Base-by-base conservation (phyloP, 2,888 invertebrate species). In the Helleia helle region DNA sequence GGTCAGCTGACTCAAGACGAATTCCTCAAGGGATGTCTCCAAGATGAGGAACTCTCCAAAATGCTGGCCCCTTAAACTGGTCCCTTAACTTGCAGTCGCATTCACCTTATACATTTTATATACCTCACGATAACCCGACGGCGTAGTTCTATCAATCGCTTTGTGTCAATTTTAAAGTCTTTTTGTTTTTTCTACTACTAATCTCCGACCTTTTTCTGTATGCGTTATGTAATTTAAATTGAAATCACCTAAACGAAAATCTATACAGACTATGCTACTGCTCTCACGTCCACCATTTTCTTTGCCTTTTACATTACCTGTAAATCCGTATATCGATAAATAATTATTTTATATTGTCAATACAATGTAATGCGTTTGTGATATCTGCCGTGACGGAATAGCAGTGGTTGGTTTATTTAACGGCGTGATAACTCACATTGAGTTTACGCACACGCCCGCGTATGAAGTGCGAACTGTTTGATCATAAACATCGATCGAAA, bases 1-100 rank as follows among this genome's bases (percentile, higher is more conserved):
- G 98, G 98, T 46, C 97, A 97, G 77, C 89, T 98, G 67, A 97
- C 97, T 53, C 96, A 97, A 84, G 97, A 98, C 54, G 99, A 99
- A 87, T 98, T 98, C 84, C 90, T 98, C 49, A 96, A 97, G 79
- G 98, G 97, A 45, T 98, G 98, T 76, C 91, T 97, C 69, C 96
- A 97, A 77, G 97, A 97, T 70, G 96, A 96, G 80, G 96, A 96
- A 75, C 87, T 97, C 50, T 95, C 95, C 48, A 96, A 96, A 83
- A 95, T 96, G 95, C 87, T 96, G 68, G 95, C 95, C 60, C 95
- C 95, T 86, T 95, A 94, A 93, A 25, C 74, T 59, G 49, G 51
- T 47, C 47, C 29, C 54, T 25, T 48, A 43, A 42, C 31, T 44
- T 38, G 40, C 29, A 24, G 40, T 43, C 46, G 43, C 46, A 43